Evolutionary conservation across 2,888 invertebrate genomes (phyloP).

Genomic region (Andrena fulva): DNA sequence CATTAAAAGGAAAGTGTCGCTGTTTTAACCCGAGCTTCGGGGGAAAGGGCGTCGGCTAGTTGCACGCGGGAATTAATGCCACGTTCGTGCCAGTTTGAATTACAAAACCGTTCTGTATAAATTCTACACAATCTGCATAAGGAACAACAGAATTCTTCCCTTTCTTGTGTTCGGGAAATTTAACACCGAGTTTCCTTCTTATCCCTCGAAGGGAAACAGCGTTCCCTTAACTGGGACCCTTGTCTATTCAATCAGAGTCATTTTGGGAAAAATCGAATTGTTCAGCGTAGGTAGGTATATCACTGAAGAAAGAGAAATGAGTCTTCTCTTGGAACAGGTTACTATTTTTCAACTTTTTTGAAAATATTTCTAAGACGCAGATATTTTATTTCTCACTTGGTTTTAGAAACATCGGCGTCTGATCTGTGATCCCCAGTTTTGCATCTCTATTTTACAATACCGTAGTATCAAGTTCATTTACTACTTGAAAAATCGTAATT

Average conservation of each 20-base stretch:
- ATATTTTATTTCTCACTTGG: too few species aligned
- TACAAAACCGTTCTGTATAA: conserved; percentile 32
- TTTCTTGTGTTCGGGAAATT: conserved; percentile 25
- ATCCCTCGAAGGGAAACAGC: not conserved
- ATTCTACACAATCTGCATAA: conserved; percentile 47
- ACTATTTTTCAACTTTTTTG: too few species aligned
- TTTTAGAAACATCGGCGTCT: too few species aligned
- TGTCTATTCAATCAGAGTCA: not conserved
- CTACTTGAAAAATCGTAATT: not conserved
- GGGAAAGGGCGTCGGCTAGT: not conserved
- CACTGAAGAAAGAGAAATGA: too few species aligned
- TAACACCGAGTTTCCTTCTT: conserved; percentile 14
- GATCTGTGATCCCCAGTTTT: too few species aligned
- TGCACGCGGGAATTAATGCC: conserved; percentile 28
- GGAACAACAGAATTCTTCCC: conserved; percentile 24
- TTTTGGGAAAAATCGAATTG: not conserved
- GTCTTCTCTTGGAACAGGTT: too few species aligned
- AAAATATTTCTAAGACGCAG: too few species aligned
- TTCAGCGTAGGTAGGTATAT: too few species aligned
- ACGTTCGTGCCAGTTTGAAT: conserved; percentile 30
- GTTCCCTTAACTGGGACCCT: not conserved
- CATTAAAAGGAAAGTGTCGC: conserved; percentile 49
- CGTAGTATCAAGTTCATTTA: not conserved
- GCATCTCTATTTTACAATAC: too few species aligned
- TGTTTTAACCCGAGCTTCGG: not conserved